A percentile compares a stretch with the other conserved stretches of the same genome.
phyloP scores from a whole-genome alignment of 2,888 invertebrate genomes.

The Thymelicus lineola region DNA sequence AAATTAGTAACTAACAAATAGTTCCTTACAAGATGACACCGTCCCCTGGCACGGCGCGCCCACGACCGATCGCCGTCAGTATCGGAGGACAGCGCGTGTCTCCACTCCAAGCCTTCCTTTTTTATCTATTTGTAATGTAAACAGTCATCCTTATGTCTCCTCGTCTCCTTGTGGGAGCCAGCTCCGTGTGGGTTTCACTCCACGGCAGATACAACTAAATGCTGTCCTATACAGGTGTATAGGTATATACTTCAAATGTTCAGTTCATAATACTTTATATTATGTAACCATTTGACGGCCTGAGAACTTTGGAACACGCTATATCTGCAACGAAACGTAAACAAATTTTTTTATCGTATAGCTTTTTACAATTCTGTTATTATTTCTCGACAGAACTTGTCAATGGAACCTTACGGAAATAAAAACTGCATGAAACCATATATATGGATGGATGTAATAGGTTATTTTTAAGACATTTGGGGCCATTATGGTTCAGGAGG shows the following conservation, averaged over 20 bases:
- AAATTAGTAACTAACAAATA: not conserved
- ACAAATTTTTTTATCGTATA: no score
- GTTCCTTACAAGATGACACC: slow-evolving; percentile 5
- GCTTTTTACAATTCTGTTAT: no score
- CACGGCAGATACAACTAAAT: not conserved
- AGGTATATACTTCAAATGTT: not conserved
- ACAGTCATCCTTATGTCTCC: slow-evolving; percentile 31
- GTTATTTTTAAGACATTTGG: no score
- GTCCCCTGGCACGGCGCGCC: slow-evolving; percentile 12
- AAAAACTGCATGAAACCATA: no score
- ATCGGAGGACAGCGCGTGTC: slow-evolving; percentile 34
- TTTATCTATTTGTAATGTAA: slow-evolving; percentile 36
- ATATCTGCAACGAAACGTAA: no score
- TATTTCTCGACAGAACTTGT: no score
- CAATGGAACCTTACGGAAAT: no score
- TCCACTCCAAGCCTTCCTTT: slow-evolving; percentile 30
- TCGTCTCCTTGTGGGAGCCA: slow-evolving; percentile 23
- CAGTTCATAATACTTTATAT: no score
- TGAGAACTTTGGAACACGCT: no score
- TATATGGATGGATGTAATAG: no score
- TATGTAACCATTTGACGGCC: no score
- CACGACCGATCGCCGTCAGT: slow-evolving; percentile 28
- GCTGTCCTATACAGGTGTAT: not conserved
- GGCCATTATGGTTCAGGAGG: no score
- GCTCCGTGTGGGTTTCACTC: slow-evolving; percentile 19